Evolutionary conservation across 37 sponge, comb jelly and placozoan genomes (phyloP).

Genomic region (Petrosia ficiformis): DNA sequence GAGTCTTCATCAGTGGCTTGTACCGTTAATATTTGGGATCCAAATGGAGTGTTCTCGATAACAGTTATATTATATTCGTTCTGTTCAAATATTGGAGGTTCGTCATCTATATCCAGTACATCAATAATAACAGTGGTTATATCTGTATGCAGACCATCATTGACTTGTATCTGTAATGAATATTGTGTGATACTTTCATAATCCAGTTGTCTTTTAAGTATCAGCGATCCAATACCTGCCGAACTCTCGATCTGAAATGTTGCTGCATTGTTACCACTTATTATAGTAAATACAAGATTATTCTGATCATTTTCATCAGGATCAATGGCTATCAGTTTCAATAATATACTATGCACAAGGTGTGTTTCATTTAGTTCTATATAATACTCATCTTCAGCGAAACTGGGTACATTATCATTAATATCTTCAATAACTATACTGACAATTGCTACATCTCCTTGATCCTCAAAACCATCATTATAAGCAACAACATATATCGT

Average conservation of each 20-base stretch:
- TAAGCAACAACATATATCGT: background rate
- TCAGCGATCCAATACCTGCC: background rate
- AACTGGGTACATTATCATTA: constrained; percentile 43
- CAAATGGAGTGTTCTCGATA: constrained; percentile 24
- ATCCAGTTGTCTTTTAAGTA: constrained; percentile 22
- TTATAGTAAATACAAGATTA: constrained; percentile 20
- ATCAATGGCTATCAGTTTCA: constrained; percentile 16
- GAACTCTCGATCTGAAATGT: constrained; percentile 14
- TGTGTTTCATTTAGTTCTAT: constrained; percentile 16
- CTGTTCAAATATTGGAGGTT: constrained; percentile 36
- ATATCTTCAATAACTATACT: constrained; percentile 13
- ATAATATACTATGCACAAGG: background rate
- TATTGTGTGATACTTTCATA: constrained; percentile 28
- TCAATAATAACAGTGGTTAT: constrained; percentile 15
- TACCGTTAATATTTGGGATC: constrained; percentile 22
- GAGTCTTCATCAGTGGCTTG: constrained; percentile 37
- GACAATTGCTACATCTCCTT: background rate
- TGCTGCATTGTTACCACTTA: constrained; percentile 10
- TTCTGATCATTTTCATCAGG: constrained; percentile 15
- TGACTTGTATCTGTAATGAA: constrained; percentile 25
- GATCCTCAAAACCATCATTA: background rate
- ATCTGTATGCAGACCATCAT: constrained; percentile 28
- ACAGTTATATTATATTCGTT: background rate
- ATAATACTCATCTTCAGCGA: background rate
- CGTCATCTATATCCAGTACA: constrained; percentile 50